Evolutionary conservation across 2,797 vertebrate species (phyloP), one percentile per base, ranked within the genome.

Genomic region (Eulemur rubriventer): DNA sequence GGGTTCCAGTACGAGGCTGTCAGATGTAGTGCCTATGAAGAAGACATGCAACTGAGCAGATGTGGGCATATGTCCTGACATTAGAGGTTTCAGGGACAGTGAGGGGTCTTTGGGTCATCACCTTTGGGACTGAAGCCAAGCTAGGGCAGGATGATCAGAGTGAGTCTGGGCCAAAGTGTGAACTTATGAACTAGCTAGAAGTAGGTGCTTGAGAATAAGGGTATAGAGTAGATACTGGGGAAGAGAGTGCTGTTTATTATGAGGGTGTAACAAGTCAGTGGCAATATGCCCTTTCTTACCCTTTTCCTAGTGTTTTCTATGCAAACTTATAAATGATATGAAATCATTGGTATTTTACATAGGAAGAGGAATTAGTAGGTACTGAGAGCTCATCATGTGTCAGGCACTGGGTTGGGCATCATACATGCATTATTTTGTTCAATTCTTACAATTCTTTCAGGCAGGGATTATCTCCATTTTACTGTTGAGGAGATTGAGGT

Each of bases 381-480:
- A 69, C 10, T 28, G 4, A 82, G 43, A 91, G 28, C 41, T 93
- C 11, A 67, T 69, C 18, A 69, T 10, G 6, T 69, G 75, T 33
- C 30, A 72, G 35, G 7, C 73, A 55, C 10, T 95, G 46, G 20
- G 2, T 59, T 92, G 38, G 59, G 17, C 35, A 93, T 69, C n/a
- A 59, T 63, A 46, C 4, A 17, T 55, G 33, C 5, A 61, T 80
- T 88, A 61, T 89, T 94, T 91, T 91, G 43, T 89, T 80, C 26
- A 87, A 4, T 92, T 93, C 65, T 94, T 96, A 38, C 0, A 72
- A 38, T 84, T 89, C 16, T 91, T 96, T 81, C 78, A 65, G 30
- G 61, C 18, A 78, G 59, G 16, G 59, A 4, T 94, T 87, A 43
- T 76, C 33, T 83, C 70, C 16, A 28, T 94, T 86, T 92, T 83